Percentiles rank a stretch among this genome's conserved stretches.
phyloP scores from a whole-genome alignment of 2,888 invertebrate genomes.

The Miltochrista miniata region DNA sequence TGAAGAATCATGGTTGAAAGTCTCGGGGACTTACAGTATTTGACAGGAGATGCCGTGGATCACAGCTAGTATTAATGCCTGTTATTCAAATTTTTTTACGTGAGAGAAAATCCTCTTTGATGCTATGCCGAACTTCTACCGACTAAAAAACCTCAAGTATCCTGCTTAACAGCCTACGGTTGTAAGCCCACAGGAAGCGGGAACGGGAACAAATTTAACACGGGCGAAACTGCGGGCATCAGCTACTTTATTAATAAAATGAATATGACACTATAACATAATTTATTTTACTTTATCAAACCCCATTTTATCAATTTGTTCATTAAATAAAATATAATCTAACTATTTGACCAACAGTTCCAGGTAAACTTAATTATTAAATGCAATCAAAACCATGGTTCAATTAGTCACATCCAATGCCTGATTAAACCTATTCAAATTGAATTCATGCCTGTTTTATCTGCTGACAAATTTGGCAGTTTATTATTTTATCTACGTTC shows the following conservation, averaged over 20 bases:
- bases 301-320: not conserved
- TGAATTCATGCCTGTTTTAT: constrained; percentile 35
- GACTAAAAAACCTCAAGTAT: no score
- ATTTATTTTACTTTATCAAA: no score
- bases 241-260: not conserved
- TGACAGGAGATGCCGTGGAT: no score
- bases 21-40: no score
- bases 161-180: no score
- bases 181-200: no score
- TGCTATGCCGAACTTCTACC: no score
- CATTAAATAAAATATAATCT: constrained; percentile 16
- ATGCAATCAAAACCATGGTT: constrained; percentile 38
- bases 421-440: constrained; percentile 45
- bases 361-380: constrained; percentile 47
- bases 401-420: constrained; percentile 45
- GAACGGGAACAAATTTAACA: no score
- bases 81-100: not conserved
- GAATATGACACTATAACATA: not conserved
- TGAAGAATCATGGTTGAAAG: no score
- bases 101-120: no score
- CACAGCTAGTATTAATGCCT: not conserved
- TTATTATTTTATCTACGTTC: no score
- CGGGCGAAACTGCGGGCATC: no score
- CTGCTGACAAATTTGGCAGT: constrained; percentile 29
- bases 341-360: constrained; percentile 32